Conservation (phyloP, 2,797 vertebrate genomes). For the Danio jaintianensis region DNA sequence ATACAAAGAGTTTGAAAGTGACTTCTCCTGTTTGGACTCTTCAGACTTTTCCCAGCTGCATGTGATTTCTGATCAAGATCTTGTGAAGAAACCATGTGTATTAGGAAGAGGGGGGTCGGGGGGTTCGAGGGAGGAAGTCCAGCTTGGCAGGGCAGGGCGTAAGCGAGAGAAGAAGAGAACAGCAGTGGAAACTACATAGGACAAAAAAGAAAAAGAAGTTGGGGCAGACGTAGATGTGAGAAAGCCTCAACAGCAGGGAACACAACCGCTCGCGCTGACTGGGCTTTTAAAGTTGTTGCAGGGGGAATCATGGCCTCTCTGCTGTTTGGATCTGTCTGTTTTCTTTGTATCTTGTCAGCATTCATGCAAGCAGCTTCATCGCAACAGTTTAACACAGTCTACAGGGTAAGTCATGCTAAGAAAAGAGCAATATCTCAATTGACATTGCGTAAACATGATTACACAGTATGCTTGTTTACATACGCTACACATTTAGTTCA, state of each 20-base stretch:
- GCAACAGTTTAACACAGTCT: slow-evolving; percentile 65
- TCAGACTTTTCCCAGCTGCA: slow-evolving; percentile 79
- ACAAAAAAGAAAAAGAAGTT: slow-evolving; percentile 72
- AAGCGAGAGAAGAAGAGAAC: slow-evolving; percentile 21
- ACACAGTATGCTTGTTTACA: slow-evolving; percentile 4
- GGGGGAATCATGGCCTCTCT: slow-evolving; percentile 74
- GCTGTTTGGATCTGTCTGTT: slow-evolving; percentile 63
- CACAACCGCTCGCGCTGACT: neutral
- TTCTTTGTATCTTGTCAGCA: slow-evolving; percentile 72
- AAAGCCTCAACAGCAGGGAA: slow-evolving; percentile 66
- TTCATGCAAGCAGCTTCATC: slow-evolving; percentile 59
- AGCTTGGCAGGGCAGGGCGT: slow-evolving; percentile 61
- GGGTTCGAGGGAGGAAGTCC: slow-evolving; percentile 67
- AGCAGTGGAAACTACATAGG: slow-evolving; percentile 68
- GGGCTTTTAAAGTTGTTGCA: slow-evolving; percentile 62
- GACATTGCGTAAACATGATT: neutral
- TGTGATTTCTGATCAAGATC: slow-evolving; percentile 81
- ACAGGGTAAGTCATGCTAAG: slow-evolving; percentile 69
- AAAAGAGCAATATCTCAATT: neutral
- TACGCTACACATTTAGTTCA: neutral
- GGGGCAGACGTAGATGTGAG: slow-evolving; percentile 65
- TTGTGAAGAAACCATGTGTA: slow-evolving; percentile 58
- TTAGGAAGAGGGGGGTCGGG: slow-evolving; percentile 25
- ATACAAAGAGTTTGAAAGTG: neutral
- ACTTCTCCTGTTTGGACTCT: slow-evolving; percentile 57